Evolutionary conservation across 1,140 invertebrate species (phyloP).

Genomic region (Leptinotarsa texana): DNA sequence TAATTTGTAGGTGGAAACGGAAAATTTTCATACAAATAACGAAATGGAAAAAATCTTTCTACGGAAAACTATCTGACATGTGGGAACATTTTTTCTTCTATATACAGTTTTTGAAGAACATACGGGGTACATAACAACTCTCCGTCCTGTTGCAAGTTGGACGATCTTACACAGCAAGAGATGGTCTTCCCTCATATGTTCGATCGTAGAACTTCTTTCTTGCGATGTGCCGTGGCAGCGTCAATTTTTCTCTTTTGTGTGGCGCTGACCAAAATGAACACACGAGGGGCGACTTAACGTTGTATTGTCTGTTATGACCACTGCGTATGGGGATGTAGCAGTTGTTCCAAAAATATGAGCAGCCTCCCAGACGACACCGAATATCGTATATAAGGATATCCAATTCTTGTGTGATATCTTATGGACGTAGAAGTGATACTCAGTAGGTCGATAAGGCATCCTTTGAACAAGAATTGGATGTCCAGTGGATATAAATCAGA

Average conservation of each 20-base stretch:
- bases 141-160: constrained; percentile 9
- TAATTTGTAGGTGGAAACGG: not conserved
- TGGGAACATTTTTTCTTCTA: constrained; percentile 12
- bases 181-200: not conserved
- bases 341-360: too few species aligned
- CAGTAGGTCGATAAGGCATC: too few species aligned
- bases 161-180: not conserved
- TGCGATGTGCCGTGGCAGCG: not conserved
- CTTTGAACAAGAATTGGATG: too few species aligned
- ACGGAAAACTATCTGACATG: constrained; percentile 19
- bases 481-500: too few species aligned
- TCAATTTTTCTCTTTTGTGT: not conserved
- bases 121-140: constrained; percentile 8
- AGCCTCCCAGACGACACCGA: too few species aligned
- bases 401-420: too few species aligned
- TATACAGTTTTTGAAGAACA: constrained; percentile 20
- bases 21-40: not conserved
- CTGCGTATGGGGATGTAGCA: too few species aligned
- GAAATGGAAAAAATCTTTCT: not conserved
- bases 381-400: too few species aligned
- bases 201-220: not conserved
- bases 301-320: not conserved
- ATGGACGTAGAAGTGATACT: too few species aligned
- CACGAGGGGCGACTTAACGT: not conserved
- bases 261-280: not conserved